Percentiles rank a stretch among this genome's conserved stretches.
Conservation (phyloP, 2,888 invertebrate species). For the Nezara viridula region DNA sequence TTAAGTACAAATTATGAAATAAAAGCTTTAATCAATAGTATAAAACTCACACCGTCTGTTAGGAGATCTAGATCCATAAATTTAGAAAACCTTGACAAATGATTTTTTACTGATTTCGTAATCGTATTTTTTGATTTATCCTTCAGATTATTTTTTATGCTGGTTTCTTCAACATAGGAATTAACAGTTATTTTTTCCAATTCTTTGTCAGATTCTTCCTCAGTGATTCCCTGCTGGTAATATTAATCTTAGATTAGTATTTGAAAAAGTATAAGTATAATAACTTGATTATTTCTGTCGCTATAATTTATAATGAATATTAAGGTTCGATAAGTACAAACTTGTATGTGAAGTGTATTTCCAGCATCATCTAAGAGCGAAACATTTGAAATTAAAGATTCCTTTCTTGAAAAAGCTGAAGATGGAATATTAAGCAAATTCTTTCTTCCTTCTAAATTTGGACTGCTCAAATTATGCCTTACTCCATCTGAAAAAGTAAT, state of each 20-base stretch:
- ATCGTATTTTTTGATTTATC: too few species aligned
- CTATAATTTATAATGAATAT: background rate
- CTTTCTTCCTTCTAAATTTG: background rate
- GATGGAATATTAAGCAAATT: background rate
- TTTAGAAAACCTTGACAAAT: slow-evolving; percentile 68
- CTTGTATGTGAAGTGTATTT: slow-evolving; percentile 66
- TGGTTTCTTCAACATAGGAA: background rate
- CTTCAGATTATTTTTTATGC: background rate
- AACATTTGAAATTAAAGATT: slow-evolving; percentile 65
- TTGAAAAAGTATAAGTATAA: background rate
- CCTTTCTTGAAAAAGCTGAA: slow-evolving; percentile 55
- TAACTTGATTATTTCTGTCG: background rate
- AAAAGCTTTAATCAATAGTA: background rate
- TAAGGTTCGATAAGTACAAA: slow-evolving; percentile 1
- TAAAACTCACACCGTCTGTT: slow-evolving; percentile 71
- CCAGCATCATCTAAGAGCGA: slow-evolving; percentile 66
- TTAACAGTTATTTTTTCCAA: background rate
- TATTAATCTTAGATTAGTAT: background rate
- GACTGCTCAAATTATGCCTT: slow-evolving; percentile 6
- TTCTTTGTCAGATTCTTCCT: slow-evolving; percentile 13
- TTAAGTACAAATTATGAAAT: background rate
- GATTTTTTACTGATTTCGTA: slow-evolving; percentile 36
- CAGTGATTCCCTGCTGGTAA: background rate
- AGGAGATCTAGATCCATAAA: slow-evolving; percentile 77
- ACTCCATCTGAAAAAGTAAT: slow-evolving; percentile 53